Base-by-base conservation (phyloP, 2,797 vertebrate genomes). In the Syncerus caffer region DNA sequence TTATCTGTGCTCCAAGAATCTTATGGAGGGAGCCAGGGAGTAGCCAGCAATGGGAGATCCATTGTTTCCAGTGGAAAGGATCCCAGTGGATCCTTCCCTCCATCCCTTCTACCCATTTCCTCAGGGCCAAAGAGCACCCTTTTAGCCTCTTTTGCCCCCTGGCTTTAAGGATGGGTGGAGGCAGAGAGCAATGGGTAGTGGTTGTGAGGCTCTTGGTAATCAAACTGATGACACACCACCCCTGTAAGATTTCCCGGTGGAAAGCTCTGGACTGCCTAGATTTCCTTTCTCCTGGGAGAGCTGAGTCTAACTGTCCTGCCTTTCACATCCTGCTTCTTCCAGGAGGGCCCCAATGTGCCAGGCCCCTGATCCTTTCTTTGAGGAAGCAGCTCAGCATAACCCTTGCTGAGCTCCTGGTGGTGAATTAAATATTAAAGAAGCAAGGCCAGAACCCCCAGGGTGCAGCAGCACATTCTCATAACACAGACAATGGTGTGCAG, bases 351-450 rank as follows among this genome's bases (percentile, higher is more conserved):
- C 62, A 38, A 4, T 2, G 27, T 80, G 45, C 62, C 92, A 96
- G 53, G 78, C 13, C 38, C 84, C 82, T 57, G 87, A 47, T 53
- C 67, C 58, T 50, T 94, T 85, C 57, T 80, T 83, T 74, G 76
- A 93, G 90, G 60, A 93, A 96, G 57, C n/a, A 31, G n/a, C 85
- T 93, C 89, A 38, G 89, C 53, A 74, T 34, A 62, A 91, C 11
- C 19, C 90, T 79, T 64, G 42, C 78, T 85, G 90, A 93, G 92
- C 95, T 93, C 93, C 51, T 0, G 25, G 80, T 86, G 76, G 89
- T 51, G 53, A 94, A 96, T 95, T 96, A 95, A 97, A 96, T 93
- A 95, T 90, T 97, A 93, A 97, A 91, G 64, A 86, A 3, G 17
- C 29, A 42, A 93, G 95, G 31, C 92, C 51, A 31, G 83, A 89